Conservation (phyloP, 2,113 vertebrate genomes). For the Albula glossodonta region DNA sequence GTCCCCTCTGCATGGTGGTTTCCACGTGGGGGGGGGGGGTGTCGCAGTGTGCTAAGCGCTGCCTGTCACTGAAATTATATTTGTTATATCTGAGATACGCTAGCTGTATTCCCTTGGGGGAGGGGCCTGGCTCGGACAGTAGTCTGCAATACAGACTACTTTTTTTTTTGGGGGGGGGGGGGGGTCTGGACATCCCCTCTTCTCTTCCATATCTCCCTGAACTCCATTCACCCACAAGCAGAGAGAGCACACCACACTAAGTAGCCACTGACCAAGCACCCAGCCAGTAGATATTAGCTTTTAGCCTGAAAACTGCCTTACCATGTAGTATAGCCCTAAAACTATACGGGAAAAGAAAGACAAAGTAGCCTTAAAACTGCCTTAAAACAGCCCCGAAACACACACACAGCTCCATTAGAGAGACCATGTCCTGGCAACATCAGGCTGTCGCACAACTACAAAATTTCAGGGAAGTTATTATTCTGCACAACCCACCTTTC, state of each 20-base stretch:
- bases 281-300: too few relatives aligned
- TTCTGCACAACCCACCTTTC: too few relatives aligned
- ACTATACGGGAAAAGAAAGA: too few relatives aligned
- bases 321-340: too few relatives aligned
- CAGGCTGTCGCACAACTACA: too few relatives aligned
- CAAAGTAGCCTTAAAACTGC: too few relatives aligned
- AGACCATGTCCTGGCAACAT: too few relatives aligned
- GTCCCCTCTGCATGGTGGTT: not conserved
- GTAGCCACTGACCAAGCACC: too few relatives aligned
- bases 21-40: not conserved
- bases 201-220: slow-evolving; percentile 10
- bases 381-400: too few relatives aligned
- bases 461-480: too few relatives aligned
- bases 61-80: slow-evolving; percentile 45
- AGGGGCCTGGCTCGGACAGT: slow-evolving; percentile 6
- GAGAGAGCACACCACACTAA: not conserved
- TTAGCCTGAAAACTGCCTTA: too few relatives aligned
- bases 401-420: too few relatives aligned
- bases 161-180: not conserved
- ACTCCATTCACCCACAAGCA: not conserved
- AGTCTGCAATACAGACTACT: slow-evolving; percentile 18
- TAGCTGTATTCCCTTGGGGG: not conserved
- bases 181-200: not conserved
- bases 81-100: slow-evolving; percentile 14
- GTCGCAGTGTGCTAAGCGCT: slow-evolving; percentile 35